A percentile compares a stretch with the other conserved stretches of the same genome.
phyloP scores from a whole-genome alignment of 2,113 vertebrate genomes.

The Ciconia stormi region DNA sequence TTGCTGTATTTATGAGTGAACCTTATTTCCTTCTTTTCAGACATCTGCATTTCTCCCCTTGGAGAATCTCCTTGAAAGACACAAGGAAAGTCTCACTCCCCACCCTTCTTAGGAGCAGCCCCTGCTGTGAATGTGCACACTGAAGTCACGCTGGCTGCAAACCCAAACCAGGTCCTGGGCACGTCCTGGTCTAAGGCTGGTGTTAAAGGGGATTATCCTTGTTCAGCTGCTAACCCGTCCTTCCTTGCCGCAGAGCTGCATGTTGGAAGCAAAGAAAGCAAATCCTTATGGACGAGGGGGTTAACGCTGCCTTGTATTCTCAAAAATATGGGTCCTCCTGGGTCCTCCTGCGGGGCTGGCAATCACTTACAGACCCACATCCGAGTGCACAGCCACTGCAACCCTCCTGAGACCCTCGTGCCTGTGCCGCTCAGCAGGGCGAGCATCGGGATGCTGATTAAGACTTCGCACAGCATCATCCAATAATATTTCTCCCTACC shows the following conservation, averaged over 20 bases:
- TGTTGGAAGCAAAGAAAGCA: not conserved
- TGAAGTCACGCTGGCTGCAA: not conserved
- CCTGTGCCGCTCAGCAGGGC: not conserved
- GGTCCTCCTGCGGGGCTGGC: not conserved
- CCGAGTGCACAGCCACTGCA: fast-evolving
- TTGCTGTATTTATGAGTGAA: not conserved
- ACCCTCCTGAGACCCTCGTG: not conserved
- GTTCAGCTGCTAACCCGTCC: not conserved
- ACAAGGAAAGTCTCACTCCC: not conserved
- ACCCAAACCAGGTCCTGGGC: too few relatives aligned
- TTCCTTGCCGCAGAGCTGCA: not conserved
- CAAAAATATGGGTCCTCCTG: not conserved
- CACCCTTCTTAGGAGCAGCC: not conserved
- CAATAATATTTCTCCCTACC: not conserved
- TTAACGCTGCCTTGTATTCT: fast-evolving
- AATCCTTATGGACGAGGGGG: not conserved
- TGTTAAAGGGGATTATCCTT: not conserved
- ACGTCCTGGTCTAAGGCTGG: not conserved
- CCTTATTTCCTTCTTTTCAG: not conserved
- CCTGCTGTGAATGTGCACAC: not conserved
- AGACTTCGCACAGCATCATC: not conserved
- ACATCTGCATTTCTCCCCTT: not conserved
- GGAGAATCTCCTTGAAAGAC: not conserved
- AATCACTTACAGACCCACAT: not conserved
- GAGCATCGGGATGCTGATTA: not conserved